Evolutionary conservation across 2,888 invertebrate species (phyloP), one percentile per base, ranked within the genome.

Genomic region (Drosophila peninsularis): DNA sequence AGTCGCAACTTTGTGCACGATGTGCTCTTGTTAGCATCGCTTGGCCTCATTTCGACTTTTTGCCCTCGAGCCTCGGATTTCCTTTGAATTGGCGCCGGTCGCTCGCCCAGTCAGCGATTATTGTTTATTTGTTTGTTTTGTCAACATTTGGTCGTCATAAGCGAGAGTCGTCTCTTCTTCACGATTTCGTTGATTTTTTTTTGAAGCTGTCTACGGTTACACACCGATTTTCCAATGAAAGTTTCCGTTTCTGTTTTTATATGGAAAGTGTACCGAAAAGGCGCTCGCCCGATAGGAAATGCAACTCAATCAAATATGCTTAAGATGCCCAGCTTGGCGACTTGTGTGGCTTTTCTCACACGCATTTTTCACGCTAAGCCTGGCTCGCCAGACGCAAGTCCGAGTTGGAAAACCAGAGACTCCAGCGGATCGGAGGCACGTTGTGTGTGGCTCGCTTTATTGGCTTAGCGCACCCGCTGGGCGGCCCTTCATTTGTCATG

Each of bases 291-390:
- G 47, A 52, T 44, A 65, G 84, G 85, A 87, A 83, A 80, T 85
- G 85, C 80, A 83, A 73, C 82, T 84, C 82, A 82, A 82, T 82
- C 82, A 82, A 86, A 70, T 14, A 66, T 64, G 67, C 77, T 62
- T 77, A 72, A 72, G 58, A 52, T 47, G 62, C 42, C 34, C 69
- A 45, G 62, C 66, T 68, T 57, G 67, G 57, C 83, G 62, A 88
- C 83, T 83, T 83, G 83, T 83, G 83, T 83, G 83, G 83, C 88
- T 83, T 87, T 80, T 80, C 82, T 85, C 88, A 85, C 85, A 70
- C 52, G 37, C 80, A 85, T 83, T 83, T 83, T 83, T 83, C 88
- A 82, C 82, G 71, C 73, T 85, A 88, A 83, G 68, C 62, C 64
- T 50, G 24, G 34, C 50, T 34, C 36, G 44, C 49, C 11, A n/a